Conservation (phyloP, 2,888 invertebrate genomes). For the Gymnocheta viridis region DNA sequence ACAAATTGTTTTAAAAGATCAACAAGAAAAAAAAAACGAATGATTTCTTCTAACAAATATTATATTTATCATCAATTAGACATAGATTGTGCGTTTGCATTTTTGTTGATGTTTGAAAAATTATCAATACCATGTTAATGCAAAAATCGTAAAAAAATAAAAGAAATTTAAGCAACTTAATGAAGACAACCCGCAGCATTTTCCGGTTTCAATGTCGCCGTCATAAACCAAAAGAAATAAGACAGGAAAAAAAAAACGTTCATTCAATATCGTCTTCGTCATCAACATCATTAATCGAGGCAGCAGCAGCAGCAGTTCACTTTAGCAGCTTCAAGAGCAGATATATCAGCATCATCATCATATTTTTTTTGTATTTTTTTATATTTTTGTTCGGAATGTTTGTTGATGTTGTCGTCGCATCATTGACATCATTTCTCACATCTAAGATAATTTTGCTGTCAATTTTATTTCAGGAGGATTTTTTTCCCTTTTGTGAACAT, state of each 20-base stretch:
- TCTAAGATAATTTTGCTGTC: constrained; percentile 62
- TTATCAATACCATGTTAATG: constrained; percentile 73
- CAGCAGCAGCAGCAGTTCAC: constrained; percentile 21
- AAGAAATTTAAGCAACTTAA: constrained; percentile 52
- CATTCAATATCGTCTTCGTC: constrained; percentile 43
- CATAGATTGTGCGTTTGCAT: constrained; percentile 71
- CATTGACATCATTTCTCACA: constrained; percentile 72
- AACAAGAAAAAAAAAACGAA: neutral
- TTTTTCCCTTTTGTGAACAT: neutral
- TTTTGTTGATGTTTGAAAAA: constrained; percentile 71
- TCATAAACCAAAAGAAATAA: constrained; percentile 11
- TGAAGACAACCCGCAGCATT: constrained; percentile 77
- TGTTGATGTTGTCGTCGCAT: constrained; percentile 68
- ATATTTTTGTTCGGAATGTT: too few relatives aligned
- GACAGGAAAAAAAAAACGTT: neutral
- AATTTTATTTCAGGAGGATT: constrained; percentile 65
- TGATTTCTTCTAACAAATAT: constrained; percentile 24
- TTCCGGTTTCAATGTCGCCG: constrained; percentile 70
- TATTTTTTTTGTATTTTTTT: constrained; percentile 50
- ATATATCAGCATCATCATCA: constrained; percentile 15
- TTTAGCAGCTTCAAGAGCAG: constrained; percentile 59
- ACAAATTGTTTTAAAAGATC: constrained; percentile 52
- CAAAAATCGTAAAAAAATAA: constrained; percentile 26
- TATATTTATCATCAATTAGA: constrained; percentile 78
- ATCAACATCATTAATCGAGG: constrained; percentile 71